Base-by-base conservation (phyloP, 1,140 invertebrate species). In the Bombus cullumanus region DNA sequence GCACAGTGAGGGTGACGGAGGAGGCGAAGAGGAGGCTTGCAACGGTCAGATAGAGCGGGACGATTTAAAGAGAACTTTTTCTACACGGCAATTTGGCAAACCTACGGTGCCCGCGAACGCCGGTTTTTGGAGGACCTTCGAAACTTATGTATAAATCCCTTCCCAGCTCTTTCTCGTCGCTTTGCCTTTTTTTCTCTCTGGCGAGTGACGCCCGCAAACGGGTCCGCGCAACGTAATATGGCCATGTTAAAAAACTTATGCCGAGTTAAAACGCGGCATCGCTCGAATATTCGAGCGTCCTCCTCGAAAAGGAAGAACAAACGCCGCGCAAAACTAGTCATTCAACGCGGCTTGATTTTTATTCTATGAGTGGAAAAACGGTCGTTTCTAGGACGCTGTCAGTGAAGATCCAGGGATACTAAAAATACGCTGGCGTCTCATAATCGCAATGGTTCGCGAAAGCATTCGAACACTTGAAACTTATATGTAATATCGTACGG, bases 81-180 rank as follows among this genome's bases (percentile, higher is more conserved):
- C 90, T 93, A 92, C 92, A 92, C 85, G 90, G 91, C 90, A 92
- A 94, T 94, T 93, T 93, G 90, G 90, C 88, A 92, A 91, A 92
- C 78, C 91, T 91, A 89, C 85, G 86, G 66, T 84, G 88, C 86
- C 91, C 81, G 81, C 79, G 81, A 92, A 87, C 87, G 66, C 43
- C 69, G 83, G 53, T 90, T 84, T 92, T 75, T 66, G 83, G 83
- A 94, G 93, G 87, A 92, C 91, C 89, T 93, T 94, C 87, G 87
- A 93, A 94, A 93, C 91, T 94, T 93, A 90, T 88, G 85, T 90
- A 88, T 77, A 90, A 80, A 73, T 86, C 78, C 68, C 66, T 53
- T 39, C 18, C 43, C 39, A n/a, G 37, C 53, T 76, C 53, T 76
- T 76, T 28, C 37, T 59, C 71, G 69, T 77, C 47, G 53, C 37